Base-by-base conservation (phyloP, 64 coral and sea anemone genomes). In the Pocillopora damicornis region DNA sequence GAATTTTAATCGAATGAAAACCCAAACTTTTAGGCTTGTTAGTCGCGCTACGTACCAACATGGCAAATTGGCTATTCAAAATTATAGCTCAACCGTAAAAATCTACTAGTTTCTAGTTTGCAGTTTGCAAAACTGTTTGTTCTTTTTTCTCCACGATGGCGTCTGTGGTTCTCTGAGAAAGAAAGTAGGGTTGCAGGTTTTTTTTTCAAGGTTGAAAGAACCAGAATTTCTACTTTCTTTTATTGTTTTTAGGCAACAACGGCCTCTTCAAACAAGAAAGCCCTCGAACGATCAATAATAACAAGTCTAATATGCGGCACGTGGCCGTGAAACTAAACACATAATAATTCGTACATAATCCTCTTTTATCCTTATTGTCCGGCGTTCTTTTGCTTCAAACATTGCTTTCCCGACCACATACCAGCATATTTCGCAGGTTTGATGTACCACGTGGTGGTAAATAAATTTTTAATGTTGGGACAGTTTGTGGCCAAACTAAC, bases 401-500 rank as follows among this genome's bases (percentile, higher is more conserved):
- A 11, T 22, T 37, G 20, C 16, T 15, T 85, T 42, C 20, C 63
- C 69, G 81, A 73, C 81, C 81, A 85, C 81, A 85, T 65, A 85
- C 81, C 38, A 85, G 81, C 65, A 10, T 72, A 73, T 85, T 85
- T 73, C 64, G 65, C 81, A 65, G 72, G 37, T 85, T 85, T 85
- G 18, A 30, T 85, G 65, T 85, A 85, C 65, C 81, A 85, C 81
- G 81, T 85, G 81, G 81, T 73, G 81, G 65, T 5, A 3, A 20
- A 85, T 85, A 57, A 85, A 85, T 85, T 85, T 85, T 85, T 85
- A 85, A 85, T 85, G 81, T 16, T 36, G 65, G 38, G 65, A 58
- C 81, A 85, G 81, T 71, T 85, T 85, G 81, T 42, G 81, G 81
- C 63, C 65, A 85, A 85, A 85, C 81, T 58, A 85, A 71, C 81